Evolutionary conservation across 2,797 vertebrate species (phyloP).

Genomic region (Gallinago stenura): DNA sequence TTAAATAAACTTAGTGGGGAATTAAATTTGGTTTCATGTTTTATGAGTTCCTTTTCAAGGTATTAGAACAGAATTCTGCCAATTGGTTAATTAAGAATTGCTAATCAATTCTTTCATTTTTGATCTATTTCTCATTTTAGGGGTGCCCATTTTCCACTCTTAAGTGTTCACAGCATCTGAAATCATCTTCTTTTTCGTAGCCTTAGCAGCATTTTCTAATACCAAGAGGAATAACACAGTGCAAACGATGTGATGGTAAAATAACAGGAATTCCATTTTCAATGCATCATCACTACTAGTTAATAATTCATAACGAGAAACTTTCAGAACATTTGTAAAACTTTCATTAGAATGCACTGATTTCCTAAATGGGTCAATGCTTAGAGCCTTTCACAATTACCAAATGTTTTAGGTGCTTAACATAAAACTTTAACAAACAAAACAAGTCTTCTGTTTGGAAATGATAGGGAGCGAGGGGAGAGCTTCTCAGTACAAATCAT

Average conservation of each 20-base stretch:
- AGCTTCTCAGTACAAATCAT: not conserved
- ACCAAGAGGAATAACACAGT: not conserved
- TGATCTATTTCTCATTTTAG: not conserved
- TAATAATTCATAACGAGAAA: not conserved
- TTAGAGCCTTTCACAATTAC: not conserved
- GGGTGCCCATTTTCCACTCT: not conserved
- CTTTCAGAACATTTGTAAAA: not conserved
- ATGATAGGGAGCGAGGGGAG: not conserved
- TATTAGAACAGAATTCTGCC: not conserved
- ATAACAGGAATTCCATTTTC: not conserved
- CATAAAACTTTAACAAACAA: not conserved
- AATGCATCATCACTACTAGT: not conserved
- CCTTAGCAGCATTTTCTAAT: not conserved
- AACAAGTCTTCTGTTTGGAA: not conserved
- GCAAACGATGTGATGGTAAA: not conserved
- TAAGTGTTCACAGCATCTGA: not conserved
- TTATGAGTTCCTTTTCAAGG: not conserved
- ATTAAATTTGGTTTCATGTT: not conserved
- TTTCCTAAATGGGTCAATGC: not conserved
- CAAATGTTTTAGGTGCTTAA: not conserved
- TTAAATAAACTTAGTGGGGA: not conserved
- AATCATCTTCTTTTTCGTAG: not conserved
- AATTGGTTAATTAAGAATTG: not conserved
- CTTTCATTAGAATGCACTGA: not conserved
- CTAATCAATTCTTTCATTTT: not conserved